Evolutionary conservation across 37 sponge, comb jelly and placozoan species (phyloP).

Genomic region (Theonella swinhoei): DNA sequence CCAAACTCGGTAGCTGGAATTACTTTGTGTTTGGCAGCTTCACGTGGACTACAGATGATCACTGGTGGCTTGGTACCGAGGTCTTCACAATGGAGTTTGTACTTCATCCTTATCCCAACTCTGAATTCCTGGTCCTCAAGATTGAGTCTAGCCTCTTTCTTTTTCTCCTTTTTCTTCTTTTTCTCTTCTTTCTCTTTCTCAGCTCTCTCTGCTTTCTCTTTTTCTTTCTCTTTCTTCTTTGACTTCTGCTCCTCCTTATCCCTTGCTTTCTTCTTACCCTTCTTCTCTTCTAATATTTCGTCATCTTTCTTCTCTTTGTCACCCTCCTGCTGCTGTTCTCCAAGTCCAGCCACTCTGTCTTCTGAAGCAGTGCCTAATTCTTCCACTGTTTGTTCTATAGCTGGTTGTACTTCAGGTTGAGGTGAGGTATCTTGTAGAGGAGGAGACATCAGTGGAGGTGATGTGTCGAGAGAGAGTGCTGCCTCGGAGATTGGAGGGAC

Average conservation of each 20-base stretch:
- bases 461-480: too few species aligned
- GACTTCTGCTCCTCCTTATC: neutral
- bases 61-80: conserved; percentile 50
- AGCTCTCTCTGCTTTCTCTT: neutral
- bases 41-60: conserved; percentile 32
- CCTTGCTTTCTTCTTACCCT: neutral
- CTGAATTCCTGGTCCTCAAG: conserved; percentile 44
- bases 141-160: conserved; percentile 52
- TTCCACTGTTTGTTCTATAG: too few species aligned
- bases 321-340: too few species aligned
- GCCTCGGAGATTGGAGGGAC: too few species aligned
- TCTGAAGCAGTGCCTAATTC: too few species aligned
- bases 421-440: too few species aligned
- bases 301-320: neutral
- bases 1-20: neutral
- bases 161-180: neutral
- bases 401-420: too few species aligned
- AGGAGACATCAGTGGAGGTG: too few species aligned
- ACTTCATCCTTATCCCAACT: conserved; percentile 57
- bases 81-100: conserved; percentile 78
- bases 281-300: neutral
- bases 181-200: neutral
- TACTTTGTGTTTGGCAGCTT: conserved; percentile 33
- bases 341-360: too few species aligned
- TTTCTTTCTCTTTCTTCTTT: too few species aligned